A percentile compares a stretch with the other conserved stretches of the same genome.
Conservation (phyloP, 2,888 invertebrate genomes). For the Venustoraphidia nigricollis region DNA sequence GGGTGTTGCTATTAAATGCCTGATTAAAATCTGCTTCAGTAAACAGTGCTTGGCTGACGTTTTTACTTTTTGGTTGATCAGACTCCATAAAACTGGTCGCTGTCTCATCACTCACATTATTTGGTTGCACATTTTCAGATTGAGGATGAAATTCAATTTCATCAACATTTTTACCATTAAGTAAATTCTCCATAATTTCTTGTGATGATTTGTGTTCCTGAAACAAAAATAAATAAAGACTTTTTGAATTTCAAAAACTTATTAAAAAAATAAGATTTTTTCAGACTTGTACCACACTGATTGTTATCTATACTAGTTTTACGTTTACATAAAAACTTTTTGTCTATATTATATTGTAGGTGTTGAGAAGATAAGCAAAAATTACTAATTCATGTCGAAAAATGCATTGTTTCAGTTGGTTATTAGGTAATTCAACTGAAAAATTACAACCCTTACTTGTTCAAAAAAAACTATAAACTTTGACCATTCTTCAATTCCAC, state of each 20-base stretch:
- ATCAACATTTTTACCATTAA: slow-evolving; percentile 28
- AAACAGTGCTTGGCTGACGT: slow-evolving; percentile 26
- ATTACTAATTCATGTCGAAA: no score
- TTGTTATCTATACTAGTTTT: no score
- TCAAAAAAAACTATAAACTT: no score
- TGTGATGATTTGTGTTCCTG: slow-evolving; percentile 20
- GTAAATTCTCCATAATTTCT: slow-evolving; percentile 25
- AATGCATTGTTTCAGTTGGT: no score
- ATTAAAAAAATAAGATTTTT: no score
- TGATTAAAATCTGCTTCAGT: slow-evolving; percentile 31
- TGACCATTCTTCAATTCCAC: no score
- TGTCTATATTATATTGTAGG: no score
- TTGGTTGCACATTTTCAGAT: slow-evolving; percentile 6
- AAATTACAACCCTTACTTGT: no score
- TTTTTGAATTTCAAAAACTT: background rate
- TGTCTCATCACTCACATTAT: slow-evolving; percentile 30
- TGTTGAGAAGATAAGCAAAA: no score
- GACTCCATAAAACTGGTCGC: slow-evolving; percentile 20
- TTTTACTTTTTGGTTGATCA: slow-evolving; percentile 3
- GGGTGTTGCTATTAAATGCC: slow-evolving; percentile 36
- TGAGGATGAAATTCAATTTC: slow-evolving; percentile 26
- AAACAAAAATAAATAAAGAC: slow-evolving; percentile 6
- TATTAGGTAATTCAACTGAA: no score
- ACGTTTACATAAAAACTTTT: no score
- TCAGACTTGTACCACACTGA: no score